Evolutionary conservation across 2,113 vertebrate species (phyloP).

Genomic region (Scartelaos histophorus): DNA sequence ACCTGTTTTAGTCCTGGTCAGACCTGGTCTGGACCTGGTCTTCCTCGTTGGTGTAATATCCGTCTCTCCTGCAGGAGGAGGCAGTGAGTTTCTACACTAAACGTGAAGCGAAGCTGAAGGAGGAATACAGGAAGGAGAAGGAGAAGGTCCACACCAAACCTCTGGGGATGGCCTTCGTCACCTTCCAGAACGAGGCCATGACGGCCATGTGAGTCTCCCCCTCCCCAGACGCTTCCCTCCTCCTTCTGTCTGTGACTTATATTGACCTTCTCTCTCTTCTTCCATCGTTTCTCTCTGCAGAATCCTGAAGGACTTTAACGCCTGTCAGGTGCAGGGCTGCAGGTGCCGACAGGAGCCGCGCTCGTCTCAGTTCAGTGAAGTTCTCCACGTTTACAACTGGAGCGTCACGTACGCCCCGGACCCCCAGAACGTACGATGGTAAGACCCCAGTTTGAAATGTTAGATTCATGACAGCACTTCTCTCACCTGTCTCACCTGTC

Average conservation of each 20-base stretch:
- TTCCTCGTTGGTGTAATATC: background rate
- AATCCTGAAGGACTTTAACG: slow-evolving; percentile 96
- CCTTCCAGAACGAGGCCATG: slow-evolving; percentile 95
- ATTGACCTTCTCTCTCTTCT: background rate
- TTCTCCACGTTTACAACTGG: slow-evolving; percentile 90
- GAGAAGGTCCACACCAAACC: slow-evolving; percentile 97
- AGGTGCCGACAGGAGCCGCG: slow-evolving; percentile 85
- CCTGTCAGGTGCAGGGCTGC: slow-evolving; percentile 93
- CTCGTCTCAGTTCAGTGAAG: slow-evolving; percentile 88
- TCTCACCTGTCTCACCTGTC: background rate
- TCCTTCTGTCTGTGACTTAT: too few relatives aligned
- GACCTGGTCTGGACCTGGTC: background rate
- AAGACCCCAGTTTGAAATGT: background rate
- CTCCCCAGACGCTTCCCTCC: background rate
- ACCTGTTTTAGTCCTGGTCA: too few relatives aligned
- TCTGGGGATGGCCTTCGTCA: slow-evolving; percentile 97
- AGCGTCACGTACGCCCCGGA: slow-evolving; percentile 93
- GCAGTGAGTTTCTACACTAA: slow-evolving; percentile 93
- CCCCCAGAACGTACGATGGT: slow-evolving; percentile 98
- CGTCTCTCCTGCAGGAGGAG: slow-evolving; percentile 81
- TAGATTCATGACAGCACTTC: too few relatives aligned
- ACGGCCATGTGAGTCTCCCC: slow-evolving; percentile 86
- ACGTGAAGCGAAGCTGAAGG: slow-evolving; percentile 90
- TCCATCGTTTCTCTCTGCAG: slow-evolving; percentile 58
- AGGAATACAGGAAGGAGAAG: slow-evolving; percentile 94